Evolutionary conservation across 2,888 invertebrate species (phyloP).

Genomic region (Ormyrus pomaceus): DNA sequence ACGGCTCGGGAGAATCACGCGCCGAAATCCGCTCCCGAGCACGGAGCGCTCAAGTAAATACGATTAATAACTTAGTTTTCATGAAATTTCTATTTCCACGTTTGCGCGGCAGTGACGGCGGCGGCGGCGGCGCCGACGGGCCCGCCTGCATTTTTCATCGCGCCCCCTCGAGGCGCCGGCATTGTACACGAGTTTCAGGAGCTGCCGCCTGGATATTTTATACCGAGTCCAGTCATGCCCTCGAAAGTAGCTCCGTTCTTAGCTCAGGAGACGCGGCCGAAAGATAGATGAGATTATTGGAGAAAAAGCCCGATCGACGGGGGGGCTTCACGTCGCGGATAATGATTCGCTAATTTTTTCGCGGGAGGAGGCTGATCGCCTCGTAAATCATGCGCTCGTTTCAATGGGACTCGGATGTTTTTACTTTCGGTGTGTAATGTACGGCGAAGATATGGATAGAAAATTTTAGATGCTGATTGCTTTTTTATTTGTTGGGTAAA

Average conservation of each 20-base stretch:
- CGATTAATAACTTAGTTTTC: slow-evolving; percentile 38
- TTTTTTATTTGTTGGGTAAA: no score
- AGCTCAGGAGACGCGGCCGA: neutral
- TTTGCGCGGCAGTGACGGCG: slow-evolving; percentile 1
- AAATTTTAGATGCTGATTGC: no score
- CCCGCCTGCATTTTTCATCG: slow-evolving; percentile 42
- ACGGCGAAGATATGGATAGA: no score
- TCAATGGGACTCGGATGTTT: no score
- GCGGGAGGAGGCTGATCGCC: neutral
- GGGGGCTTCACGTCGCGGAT: slow-evolving; percentile 20
- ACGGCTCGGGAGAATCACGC: neutral
- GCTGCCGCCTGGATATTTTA: slow-evolving; percentile 38
- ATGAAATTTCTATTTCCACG: slow-evolving; percentile 40
- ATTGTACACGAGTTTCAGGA: slow-evolving; percentile 29
- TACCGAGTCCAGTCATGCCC: slow-evolving; percentile 26
- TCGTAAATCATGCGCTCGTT: slow-evolving; percentile 26
- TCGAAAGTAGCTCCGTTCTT: neutral
- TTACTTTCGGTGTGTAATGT: no score
- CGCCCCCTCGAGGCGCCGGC: neutral
- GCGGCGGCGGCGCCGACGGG: neutral
- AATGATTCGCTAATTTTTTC: slow-evolving; percentile 32
- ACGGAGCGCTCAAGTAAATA: slow-evolving; percentile 6
- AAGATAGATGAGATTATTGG: slow-evolving; percentile 37
- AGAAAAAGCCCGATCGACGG: slow-evolving; percentile 6
- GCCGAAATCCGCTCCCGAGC: neutral